Evolutionary conservation across 2,113 vertebrate species (phyloP), one percentile per base, ranked within the genome.

Genomic region (Pimephales promelas): DNA sequence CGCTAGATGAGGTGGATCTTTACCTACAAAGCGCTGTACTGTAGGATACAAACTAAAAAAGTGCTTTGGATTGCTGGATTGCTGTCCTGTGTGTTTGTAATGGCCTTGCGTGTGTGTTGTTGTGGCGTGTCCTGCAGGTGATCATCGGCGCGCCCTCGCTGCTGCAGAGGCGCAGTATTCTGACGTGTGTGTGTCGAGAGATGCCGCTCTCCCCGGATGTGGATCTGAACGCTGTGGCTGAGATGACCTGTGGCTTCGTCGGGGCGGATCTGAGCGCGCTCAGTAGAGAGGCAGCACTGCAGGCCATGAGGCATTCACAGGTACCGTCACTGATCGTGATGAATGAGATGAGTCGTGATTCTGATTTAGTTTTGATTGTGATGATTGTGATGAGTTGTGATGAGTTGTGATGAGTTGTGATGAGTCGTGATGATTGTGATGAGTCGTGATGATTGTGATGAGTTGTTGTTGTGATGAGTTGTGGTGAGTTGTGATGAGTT

Each of bases 251-350:
- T 4, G 98, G 97, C 18, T 99, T 95, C 0, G 98, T 99, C 1
- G 97, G 97, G 34, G 97, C 98, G 10, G 98, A 99, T 89, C 94
- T 99, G 54, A 94, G 93, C 0, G 97, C 97, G 0, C 94, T 99
- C 85, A 97, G 98, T 91, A 92, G 96, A 83, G 97, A 98, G 84
- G 97, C 98, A 9, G 95, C 95, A n/a, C 90, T 98, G 94, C 91
- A 92, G 2, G 94, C 96, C 40, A 31, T 98, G 72, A 92, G 94
- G n/a, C 93, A 88, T 43, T 83, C 92, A 45, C 93, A 93, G 96
- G 97, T 98, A 93, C 3, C 5, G 22, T 22, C 26, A 13, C 7
- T 14, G 5, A 18, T 20, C 16, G 31, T 36, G 34, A 5, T 36
- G 34, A 36, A 5, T 36, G 5, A 1, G 36, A 1, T 1, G 36